Conservation (phyloP, 2,888 invertebrate genomes). For the Phalera bucephala region DNA sequence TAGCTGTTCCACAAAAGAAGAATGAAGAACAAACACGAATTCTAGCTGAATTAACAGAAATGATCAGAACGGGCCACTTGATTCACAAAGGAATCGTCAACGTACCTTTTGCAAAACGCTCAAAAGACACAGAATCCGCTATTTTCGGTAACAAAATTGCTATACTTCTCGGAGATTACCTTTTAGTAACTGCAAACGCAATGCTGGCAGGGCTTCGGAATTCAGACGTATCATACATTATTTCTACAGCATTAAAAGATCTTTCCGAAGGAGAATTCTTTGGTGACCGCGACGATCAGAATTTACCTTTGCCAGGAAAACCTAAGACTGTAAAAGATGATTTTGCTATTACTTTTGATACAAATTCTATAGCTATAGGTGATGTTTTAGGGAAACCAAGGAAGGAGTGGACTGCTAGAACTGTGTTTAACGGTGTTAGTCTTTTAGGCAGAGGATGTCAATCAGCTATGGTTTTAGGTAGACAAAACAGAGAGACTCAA, state of each 20-base stretch:
- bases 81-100: constrained; percentile 87
- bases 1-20: constrained; percentile 83
- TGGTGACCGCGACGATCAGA: constrained; percentile 89
- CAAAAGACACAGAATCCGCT: constrained; percentile 86
- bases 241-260: constrained; percentile 91
- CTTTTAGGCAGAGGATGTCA: constrained; percentile 89
- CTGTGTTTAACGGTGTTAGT: constrained; percentile 87
- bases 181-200: constrained; percentile 90
- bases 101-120: constrained; percentile 77
- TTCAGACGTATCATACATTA: constrained; percentile 89
- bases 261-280: constrained; percentile 92
- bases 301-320: constrained; percentile 87
- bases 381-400: constrained; percentile 82
- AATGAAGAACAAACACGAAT: constrained; percentile 76
- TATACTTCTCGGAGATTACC: constrained; percentile 92
- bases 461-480: constrained; percentile 89
- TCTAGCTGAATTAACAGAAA: constrained; percentile 89
- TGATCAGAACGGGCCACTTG: constrained; percentile 93
- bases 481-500: constrained; percentile 86
- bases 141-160: constrained; percentile 95
- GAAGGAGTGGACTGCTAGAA: constrained; percentile 88
- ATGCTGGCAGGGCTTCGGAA: constrained; percentile 89
- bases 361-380: constrained; percentile 57
- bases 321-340: constrained; percentile 70
- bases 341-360: constrained; percentile 63